Conservation (phyloP, 2,797 vertebrate genomes). For the Phataginus tricuspis region DNA sequence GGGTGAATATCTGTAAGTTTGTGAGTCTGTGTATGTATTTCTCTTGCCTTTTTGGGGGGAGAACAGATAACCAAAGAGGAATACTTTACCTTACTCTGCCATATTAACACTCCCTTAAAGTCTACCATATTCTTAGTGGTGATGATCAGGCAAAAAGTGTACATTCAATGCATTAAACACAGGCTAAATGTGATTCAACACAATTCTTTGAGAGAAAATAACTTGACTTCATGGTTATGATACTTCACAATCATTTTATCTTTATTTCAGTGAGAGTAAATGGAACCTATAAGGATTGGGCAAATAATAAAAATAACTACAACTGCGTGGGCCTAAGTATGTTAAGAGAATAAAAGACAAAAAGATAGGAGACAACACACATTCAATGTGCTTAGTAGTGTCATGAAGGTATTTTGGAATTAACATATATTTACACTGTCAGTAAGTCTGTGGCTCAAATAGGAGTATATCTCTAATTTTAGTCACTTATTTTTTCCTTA, state of each 20-base stretch:
- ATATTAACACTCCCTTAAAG: background rate
- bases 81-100: background rate
- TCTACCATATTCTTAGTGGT: background rate
- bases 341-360: background rate
- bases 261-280: background rate
- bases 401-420: background rate
- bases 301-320: background rate
- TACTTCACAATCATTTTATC: background rate
- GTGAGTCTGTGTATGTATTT: background rate
- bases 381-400: background rate
- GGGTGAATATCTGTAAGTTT: background rate
- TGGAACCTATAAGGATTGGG: background rate
- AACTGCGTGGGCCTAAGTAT: background rate
- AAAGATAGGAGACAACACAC: background rate
- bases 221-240: background rate
- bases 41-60: fast-evolving
- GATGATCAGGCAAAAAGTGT: background rate
- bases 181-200: background rate
- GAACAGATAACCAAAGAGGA: background rate
- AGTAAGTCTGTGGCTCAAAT: background rate
- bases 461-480: background rate
- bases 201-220: background rate
- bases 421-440: background rate
- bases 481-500: background rate
- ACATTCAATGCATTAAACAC: background rate